Conservation (phyloP, 1,140 invertebrate species). For the Solenopsis fugax region DNA sequence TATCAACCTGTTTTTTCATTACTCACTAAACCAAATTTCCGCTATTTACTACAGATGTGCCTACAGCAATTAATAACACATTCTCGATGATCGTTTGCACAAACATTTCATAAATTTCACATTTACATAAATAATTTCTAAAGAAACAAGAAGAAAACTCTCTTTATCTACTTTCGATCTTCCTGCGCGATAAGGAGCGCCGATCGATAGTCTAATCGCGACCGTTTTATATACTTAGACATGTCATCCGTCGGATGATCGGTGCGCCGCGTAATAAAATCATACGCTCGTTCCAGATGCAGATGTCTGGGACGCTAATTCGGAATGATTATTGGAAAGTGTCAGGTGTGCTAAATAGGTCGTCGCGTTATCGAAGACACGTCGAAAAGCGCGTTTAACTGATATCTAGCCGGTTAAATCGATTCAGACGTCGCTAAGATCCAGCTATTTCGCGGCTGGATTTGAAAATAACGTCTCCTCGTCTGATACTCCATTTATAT, state of each 20-base stretch:
- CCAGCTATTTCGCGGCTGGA: constrained; percentile 35
- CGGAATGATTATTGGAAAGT: constrained; percentile 68
- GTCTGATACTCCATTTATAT: constrained; percentile 37
- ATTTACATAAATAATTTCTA: not conserved
- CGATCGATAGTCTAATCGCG: constrained; percentile 32
- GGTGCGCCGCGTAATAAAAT: constrained; percentile 43
- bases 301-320: constrained; percentile 46
- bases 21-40: not conserved
- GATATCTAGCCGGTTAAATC: constrained; percentile 5
- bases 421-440: too few species aligned
- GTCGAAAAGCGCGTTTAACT: constrained; percentile 18
- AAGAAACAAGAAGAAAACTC: not conserved
- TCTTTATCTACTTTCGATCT: not conserved
- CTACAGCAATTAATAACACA: not conserved
- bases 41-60: not conserved
- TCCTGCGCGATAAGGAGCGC: not conserved
- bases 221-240: constrained; percentile 29
- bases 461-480: constrained; percentile 51
- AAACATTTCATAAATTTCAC: not conserved
- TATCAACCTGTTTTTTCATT: not conserved
- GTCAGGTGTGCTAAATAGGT: constrained; percentile 63
- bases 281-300: constrained; percentile 31
- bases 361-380: constrained; percentile 48
- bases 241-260: constrained; percentile 8
- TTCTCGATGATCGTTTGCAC: not conserved